phyloP scores from a whole-genome alignment of 2,113 vertebrate genomes.

The Carettochelys insculpta region DNA sequence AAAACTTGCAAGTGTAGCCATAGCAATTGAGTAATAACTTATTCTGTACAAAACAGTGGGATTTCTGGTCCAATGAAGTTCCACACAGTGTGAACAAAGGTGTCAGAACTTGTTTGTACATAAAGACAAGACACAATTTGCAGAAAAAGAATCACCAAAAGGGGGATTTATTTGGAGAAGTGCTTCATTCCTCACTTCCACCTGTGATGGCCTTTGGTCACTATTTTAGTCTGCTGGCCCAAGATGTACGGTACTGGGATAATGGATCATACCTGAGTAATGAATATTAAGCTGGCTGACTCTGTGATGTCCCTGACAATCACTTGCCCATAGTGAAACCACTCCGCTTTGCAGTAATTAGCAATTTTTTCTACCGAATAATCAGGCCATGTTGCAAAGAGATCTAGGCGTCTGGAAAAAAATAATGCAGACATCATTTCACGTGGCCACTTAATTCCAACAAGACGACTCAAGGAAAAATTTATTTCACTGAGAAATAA shows the following conservation, averaged over 20 bases:
- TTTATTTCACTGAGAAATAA: neutral
- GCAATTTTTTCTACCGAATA: slow-evolving; percentile 64
- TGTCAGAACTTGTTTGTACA: neutral
- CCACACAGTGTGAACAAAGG: neutral
- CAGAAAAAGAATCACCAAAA: neutral
- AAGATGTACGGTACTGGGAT: neutral
- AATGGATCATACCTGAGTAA: slow-evolving; percentile 67
- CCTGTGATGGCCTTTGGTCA: neutral
- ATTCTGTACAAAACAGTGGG: neutral
- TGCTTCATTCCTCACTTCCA: neutral
- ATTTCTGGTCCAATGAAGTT: neutral
- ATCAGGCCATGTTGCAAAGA: slow-evolving; percentile 64
- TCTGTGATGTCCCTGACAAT: slow-evolving; percentile 61
- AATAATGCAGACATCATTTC: slow-evolving; percentile 14
- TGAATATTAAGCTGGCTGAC: slow-evolving; percentile 59
- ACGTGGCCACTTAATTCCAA: neutral
- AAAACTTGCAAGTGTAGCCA: too few species aligned
- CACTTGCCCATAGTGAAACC: slow-evolving; percentile 66
- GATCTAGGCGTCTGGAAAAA: slow-evolving; percentile 62
- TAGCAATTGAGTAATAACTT: neutral
- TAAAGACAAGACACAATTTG: neutral
- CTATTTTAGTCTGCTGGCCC: neutral
- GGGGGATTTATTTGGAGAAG: neutral
- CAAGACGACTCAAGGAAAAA: neutral
- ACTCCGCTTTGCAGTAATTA: slow-evolving; percentile 64